A percentile compares a stretch with the other conserved stretches of the same genome.
Conservation (phyloP, 2,888 invertebrate genomes). For the Trimorus sp. region DNA sequence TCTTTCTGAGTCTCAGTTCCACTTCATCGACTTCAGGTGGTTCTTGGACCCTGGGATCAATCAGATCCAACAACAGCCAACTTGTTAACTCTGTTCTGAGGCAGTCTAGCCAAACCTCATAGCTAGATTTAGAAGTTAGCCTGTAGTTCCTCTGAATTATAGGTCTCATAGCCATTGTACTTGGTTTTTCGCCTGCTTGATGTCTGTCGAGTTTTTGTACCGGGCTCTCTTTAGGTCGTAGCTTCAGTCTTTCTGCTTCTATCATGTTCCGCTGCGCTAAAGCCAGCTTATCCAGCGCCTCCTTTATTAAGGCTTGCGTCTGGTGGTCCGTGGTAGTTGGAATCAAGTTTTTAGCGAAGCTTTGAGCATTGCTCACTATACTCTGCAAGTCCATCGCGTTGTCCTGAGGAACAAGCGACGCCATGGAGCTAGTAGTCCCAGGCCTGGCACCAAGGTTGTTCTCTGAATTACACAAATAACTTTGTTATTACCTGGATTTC, state of each 20-base stretch:
- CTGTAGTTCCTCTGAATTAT: constrained; percentile 56
- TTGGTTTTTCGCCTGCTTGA: not conserved
- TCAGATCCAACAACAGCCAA: constrained; percentile 48
- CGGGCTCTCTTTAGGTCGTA: constrained; percentile 2
- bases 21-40: constrained; percentile 33
- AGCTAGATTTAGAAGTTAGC: constrained; percentile 53
- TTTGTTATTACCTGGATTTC: constrained; percentile 40
- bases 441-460: not conserved
- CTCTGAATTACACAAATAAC: constrained; percentile 22
- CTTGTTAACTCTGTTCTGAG: constrained; percentile 58
- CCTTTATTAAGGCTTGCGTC: constrained; percentile 19
- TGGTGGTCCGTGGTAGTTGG: constrained; percentile 25
- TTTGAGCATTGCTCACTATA: constrained; percentile 37
- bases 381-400: constrained; percentile 32
- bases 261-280: constrained; percentile 38
- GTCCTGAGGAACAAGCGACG: constrained; percentile 10
- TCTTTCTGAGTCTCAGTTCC: constrained; percentile 42
- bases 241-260: constrained; percentile 20
- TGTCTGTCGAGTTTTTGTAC: not conserved
- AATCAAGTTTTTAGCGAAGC: constrained; percentile 31
- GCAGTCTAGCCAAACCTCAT: constrained; percentile 57
- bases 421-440: not conserved
- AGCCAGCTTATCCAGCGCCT: constrained; percentile 26
- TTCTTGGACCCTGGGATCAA: constrained; percentile 35
- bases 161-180: constrained; percentile 15